Evolutionary conservation across 2,797 vertebrate species (phyloP).

Genomic region (Momotus momota): DNA sequence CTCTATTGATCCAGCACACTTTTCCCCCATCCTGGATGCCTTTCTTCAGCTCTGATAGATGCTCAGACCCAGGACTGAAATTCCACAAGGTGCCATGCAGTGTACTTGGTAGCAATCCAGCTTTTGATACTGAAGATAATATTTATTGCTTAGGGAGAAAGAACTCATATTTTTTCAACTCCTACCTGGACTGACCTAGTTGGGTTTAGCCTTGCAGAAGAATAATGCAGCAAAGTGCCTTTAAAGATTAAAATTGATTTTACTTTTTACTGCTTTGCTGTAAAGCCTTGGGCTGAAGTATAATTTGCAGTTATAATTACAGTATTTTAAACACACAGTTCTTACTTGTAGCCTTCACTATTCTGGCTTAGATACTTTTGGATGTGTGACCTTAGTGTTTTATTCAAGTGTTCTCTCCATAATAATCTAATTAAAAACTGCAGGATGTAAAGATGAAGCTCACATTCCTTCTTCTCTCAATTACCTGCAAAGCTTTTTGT

Average conservation of each 20-base stretch:
- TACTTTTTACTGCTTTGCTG: constrained; percentile 48
- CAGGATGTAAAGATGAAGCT: neutral
- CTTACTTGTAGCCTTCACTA: neutral
- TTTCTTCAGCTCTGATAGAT: constrained; percentile 14
- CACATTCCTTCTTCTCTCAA: neutral
- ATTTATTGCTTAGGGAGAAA: constrained; percentile 6
- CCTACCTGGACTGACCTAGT: constrained; percentile 36
- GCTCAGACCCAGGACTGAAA: neutral
- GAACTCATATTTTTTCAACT: constrained; percentile 23
- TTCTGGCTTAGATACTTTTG: constrained; percentile 11
- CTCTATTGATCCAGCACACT: neutral
- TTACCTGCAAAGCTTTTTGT: neutral
- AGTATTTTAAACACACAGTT: constrained; percentile 51
- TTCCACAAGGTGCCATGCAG: neutral
- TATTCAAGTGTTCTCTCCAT: constrained; percentile 29
- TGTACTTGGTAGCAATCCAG: neutral
- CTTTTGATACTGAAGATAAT: constrained; percentile 28
- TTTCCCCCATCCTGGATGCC: neutral
- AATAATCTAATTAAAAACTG: constrained; percentile 36
- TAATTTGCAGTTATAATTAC: constrained; percentile 48
- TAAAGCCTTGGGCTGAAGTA: constrained; percentile 49
- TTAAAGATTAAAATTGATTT: constrained; percentile 67
- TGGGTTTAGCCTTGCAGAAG: constrained; percentile 42
- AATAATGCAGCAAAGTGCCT: constrained; percentile 19
- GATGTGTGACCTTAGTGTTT: neutral